phyloP scores from a whole-genome alignment of 2,113 vertebrate genomes.

The Mormyrus iriodes region DNA sequence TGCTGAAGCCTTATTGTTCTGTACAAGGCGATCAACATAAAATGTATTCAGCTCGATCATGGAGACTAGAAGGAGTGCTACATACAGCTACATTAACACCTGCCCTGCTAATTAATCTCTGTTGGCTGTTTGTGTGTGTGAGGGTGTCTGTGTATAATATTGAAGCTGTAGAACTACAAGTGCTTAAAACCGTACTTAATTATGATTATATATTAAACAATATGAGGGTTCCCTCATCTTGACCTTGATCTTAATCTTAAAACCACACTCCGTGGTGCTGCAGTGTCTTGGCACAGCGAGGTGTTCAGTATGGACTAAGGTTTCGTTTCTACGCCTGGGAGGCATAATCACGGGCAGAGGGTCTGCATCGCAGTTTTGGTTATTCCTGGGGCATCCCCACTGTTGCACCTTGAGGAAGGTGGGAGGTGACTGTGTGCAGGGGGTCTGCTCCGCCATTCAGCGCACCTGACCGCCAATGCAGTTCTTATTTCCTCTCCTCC shows the following conservation, averaged over 20 bases:
- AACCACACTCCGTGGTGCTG: neutral
- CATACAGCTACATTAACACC: neutral
- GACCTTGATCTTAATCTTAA: neutral
- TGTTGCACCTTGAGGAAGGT: neutral
- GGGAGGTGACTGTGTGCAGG: neutral
- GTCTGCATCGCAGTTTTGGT: neutral
- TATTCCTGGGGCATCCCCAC: neutral
- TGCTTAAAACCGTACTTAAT: neutral
- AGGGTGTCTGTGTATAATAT: no score
- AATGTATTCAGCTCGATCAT: neutral
- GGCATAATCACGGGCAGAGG: neutral
- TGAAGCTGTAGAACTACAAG: neutral
- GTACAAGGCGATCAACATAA: neutral
- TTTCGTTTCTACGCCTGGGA: neutral
- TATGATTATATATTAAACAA: neutral
- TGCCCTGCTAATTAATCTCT: neutral
- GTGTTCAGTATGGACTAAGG: neutral
- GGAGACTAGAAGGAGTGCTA: neutral
- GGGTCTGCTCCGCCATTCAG: neutral
- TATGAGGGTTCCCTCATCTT: neutral
- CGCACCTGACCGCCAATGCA: neutral
- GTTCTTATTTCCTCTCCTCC: neutral
- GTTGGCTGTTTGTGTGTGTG: neutral
- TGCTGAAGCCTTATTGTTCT: constrained; percentile 7
- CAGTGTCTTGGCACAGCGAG: neutral